Evolutionary conservation across 2,888 invertebrate species (phyloP).

Genomic region (Cyclophora punctaria): DNA sequence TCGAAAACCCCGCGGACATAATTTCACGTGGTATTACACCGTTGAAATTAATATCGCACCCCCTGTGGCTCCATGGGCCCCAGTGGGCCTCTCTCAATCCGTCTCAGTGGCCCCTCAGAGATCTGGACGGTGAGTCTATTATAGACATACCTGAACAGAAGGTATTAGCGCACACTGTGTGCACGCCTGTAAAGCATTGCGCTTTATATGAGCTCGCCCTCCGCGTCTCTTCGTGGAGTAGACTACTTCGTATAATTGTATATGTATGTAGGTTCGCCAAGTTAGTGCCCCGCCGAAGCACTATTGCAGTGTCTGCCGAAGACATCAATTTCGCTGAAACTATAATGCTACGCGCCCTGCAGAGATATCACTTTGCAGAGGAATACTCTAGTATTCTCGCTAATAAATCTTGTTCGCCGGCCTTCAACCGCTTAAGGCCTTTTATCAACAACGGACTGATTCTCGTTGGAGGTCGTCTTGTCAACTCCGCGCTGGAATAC

Average conservation of each 20-base stretch:
- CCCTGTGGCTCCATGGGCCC: constrained; percentile 5
- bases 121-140: neutral
- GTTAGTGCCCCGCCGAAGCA: neutral
- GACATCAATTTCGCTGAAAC: constrained; percentile 1
- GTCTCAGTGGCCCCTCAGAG: neutral
- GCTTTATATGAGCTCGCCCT: neutral
- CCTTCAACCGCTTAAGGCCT: too few relatives aligned
- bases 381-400: too few relatives aligned
- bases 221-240: constrained; percentile 1
- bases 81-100: neutral
- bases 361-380: neutral
- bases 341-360: neutral
- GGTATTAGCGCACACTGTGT: neutral
- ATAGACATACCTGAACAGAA: constrained; percentile 1
- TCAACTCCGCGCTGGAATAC: neutral
- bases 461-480: constrained; percentile 2
- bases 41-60: constrained; percentile 2
- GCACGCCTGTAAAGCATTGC: neutral
- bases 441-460: neutral
- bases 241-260: constrained; percentile 1
- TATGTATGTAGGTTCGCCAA: constrained; percentile 3
- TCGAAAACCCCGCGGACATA: constrained; percentile 13
- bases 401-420: too few relatives aligned
- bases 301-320: neutral
- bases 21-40: constrained; percentile 10